Base-by-base conservation (phyloP, 2,113 vertebrate genomes). In the Archocentrus centrarchus region DNA sequence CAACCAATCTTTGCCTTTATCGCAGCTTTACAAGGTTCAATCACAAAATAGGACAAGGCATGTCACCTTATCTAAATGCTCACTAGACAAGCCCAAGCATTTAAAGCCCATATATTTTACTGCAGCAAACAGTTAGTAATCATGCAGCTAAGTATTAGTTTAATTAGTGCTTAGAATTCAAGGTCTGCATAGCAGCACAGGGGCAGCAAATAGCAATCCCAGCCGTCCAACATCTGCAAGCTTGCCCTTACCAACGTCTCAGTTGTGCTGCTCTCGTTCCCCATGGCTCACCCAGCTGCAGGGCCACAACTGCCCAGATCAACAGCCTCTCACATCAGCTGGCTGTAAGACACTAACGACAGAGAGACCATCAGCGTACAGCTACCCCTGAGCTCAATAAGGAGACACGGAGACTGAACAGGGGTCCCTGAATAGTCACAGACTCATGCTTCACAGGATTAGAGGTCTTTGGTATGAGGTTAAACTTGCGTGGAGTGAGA, bases 211-310 rank as follows among this genome's bases (percentile, higher is more conserved):
- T 30, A 90, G 70, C 75, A 70, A 50, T 85, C 59, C 66, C 44
- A 82, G 80, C 58, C 64, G 24, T 82, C 59, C 58, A 50, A 8
- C 3, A 27, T 63, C 75, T 79, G 76, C n/a, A 5, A 79, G 78
- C n/a, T 70, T 11, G 39, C 37, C 61, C 96, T 96, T 96, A 96
- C 96, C 96, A 86, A 89, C 14, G 73, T 82, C 60, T 92, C 92
- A 32, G 89, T 44, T 3, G 95, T 88, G 94, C 95, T 96, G 95
- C 30, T 96, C 88, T 96, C 95, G 89, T 96, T 96, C 82, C 96
- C 96, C 96, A 96, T 96, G 91, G 82, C 85, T 91, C 84, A 87
- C 70, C 55, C 84, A 86, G 85, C 75, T 87, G 89, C 80, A 55
- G 84, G 84, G 80, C 82, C 80, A 89, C 85, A 81, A 77, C 79